Evolutionary conservation across 2,888 invertebrate genomes (phyloP), one percentile per base, ranked within the genome.

Genomic region (Habroteleia sp.): DNA sequence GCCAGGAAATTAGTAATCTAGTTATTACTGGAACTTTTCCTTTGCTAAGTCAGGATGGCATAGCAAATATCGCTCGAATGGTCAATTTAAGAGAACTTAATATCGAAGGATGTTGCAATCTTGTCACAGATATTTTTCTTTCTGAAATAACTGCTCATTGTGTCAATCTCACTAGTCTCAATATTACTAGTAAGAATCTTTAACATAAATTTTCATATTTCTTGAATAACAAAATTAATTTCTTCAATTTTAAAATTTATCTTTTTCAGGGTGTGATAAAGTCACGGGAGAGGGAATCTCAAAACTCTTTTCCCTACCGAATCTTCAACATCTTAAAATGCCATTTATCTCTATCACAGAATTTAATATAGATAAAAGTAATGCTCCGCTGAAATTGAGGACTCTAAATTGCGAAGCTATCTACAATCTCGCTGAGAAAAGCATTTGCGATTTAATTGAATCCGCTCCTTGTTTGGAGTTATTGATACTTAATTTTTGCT

Each of bases 171-270:
- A 73, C 42, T 1, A 60, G 20, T 1, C 11, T 73, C 20, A 52
- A 60, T 20, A 39, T 73, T 11, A 13, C 14, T 4, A 13, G 73
- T 73, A 58, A 65, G 58, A 5, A 46, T 48, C 20, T n/a, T n/a
- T n/a, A n/a, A n/a, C n/a, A n/a, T n/a, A n/a, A n/a, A n/a, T n/a
- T n/a, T n/a, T n/a, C n/a, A n/a, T n/a, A n/a, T n/a, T n/a, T n/a
- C n/a, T n/a, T n/a, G n/a, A n/a, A n/a, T n/a, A n/a, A n/a, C n/a
- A n/a, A n/a, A 23, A 3, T 27, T 39, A 27, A 29, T 20, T 39
- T 37, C 8, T 7, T 25, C 4, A 20, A 3, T 3, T 20, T 20
- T 20, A 20, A 20, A 20, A 3, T 3, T 3, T 20, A 20, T 20
- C 7, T 5, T 25, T 25, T 25, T 8, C 25, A 72, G 72, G 16